Percentiles rank a stretch among this genome's conserved stretches.
phyloP scores from a whole-genome alignment of 2,888 invertebrate genomes.

The Chironomus riparius region DNA sequence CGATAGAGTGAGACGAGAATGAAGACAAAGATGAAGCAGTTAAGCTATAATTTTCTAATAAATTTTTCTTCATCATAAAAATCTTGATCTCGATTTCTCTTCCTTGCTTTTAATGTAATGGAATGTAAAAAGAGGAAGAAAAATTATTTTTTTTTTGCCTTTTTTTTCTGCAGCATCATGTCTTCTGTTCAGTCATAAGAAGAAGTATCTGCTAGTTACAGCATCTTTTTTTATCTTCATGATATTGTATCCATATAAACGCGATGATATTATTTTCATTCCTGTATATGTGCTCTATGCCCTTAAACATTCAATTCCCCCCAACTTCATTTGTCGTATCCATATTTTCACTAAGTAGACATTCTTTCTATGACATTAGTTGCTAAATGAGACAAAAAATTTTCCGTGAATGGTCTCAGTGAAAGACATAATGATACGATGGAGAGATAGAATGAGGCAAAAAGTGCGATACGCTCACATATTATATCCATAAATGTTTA shows the following conservation, averaged over 20 bases:
- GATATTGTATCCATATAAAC: no score
- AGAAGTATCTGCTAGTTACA: background rate
- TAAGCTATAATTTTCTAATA: background rate
- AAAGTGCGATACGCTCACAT: background rate
- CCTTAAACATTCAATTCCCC: no score
- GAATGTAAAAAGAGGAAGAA: background rate
- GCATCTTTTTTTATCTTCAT: background rate
- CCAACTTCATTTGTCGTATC: background rate
- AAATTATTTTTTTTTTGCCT: background rate
- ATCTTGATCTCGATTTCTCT: background rate
- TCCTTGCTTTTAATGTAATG: background rate
- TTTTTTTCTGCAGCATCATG: background rate
- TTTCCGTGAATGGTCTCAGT: background rate
- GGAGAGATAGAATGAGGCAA: no score
- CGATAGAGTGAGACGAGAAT: no score
- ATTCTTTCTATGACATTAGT: slow-evolving; percentile 10
- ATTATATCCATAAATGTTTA: background rate
- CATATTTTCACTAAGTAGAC: background rate
- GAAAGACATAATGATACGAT: background rate
- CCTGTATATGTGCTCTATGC: no score
- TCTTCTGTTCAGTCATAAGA: background rate
- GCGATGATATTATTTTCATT: no score
- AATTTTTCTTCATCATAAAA: background rate
- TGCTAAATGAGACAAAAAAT: slow-evolving; percentile 5
- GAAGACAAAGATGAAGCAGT: background rate